Percentiles rank a stretch among this genome's conserved stretches.
Evolutionary conservation across 1,140 invertebrate species (phyloP).

Genomic region (Scaptomyza montana): DNA sequence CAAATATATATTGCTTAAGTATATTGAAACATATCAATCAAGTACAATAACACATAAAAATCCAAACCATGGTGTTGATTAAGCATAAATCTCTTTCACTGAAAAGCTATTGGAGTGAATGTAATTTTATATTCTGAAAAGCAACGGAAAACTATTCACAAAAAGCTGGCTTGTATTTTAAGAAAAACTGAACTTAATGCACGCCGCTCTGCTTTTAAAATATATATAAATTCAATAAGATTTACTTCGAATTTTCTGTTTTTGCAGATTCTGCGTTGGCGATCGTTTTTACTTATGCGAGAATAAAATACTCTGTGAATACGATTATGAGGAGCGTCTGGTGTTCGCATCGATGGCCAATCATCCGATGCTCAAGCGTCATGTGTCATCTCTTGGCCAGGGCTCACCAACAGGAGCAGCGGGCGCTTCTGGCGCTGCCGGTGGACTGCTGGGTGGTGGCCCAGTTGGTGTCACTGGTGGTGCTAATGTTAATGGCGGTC

Average conservation of each 20-base stretch:
- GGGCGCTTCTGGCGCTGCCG: conserved; percentile 36
- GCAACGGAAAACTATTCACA: too few relatives aligned
- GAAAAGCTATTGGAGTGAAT: too few relatives aligned
- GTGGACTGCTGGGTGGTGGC: conserved; percentile 43
- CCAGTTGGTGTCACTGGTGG: conserved; percentile 30
- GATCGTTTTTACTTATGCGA: conserved; percentile 98
- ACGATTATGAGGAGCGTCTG: conserved; percentile 97
- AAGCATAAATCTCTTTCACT: too few relatives aligned
- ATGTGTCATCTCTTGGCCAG: conserved; percentile 86
- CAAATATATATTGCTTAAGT: too few relatives aligned
- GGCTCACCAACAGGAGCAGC: conserved; percentile 69
- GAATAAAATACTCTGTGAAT: conserved; percentile 98
- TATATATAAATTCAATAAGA: too few relatives aligned
- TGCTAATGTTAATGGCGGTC: conserved; percentile 37
- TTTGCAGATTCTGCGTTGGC: conserved; percentile 96
- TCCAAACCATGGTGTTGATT: too few relatives aligned
- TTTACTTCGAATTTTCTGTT: background rate
- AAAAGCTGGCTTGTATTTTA: too few relatives aligned
- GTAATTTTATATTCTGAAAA: too few relatives aligned
- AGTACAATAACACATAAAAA: too few relatives aligned
- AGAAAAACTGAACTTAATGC: too few relatives aligned
- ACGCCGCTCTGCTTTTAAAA: too few relatives aligned
- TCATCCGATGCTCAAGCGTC: conserved; percentile 95
- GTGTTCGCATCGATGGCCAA: conserved; percentile 96
- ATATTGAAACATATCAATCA: too few relatives aligned